phyloP scores from a whole-genome alignment of 1,140 invertebrate genomes.

The Mesaphorura yosii region DNA sequence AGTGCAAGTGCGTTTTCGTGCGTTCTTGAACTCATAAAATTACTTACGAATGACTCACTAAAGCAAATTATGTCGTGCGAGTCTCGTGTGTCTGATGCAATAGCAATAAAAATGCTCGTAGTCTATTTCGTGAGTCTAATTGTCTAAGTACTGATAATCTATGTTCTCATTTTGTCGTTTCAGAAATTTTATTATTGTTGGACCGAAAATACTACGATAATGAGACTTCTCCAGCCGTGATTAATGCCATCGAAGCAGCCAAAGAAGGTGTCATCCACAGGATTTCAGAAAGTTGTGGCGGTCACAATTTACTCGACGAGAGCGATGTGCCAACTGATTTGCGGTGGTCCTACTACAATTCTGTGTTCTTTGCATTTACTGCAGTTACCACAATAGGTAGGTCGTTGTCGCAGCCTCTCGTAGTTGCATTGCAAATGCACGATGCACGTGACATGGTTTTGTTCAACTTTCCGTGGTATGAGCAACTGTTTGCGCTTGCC shows the following conservation, averaged over 20 bases:
- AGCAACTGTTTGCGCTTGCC: no score
- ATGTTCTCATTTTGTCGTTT: not conserved
- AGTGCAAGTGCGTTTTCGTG: not conserved
- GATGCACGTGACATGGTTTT: no score
- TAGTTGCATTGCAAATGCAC: no score
- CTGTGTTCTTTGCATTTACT: constrained; percentile 87
- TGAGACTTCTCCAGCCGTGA: constrained; percentile 20
- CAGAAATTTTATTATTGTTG: constrained; percentile 27
- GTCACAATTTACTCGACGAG: constrained; percentile 34
- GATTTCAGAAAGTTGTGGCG: constrained; percentile 22
- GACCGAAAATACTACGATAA: constrained; percentile 28
- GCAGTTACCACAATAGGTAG: constrained; percentile 88
- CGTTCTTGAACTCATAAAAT: not conserved
- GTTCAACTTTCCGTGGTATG: no score
- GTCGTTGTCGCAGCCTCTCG: no score
- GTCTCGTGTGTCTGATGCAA: no score
- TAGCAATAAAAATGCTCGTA: no score
- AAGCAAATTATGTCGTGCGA: no score
- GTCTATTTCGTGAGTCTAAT: no score
- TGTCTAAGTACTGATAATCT: constrained; percentile 1
- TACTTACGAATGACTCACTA: no score
- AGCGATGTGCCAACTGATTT: constrained; percentile 32
- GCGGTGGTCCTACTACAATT: constrained; percentile 84
- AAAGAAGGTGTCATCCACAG: constrained; percentile 28
- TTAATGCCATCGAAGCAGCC: constrained; percentile 20